Evolutionary conservation across 1,140 invertebrate species (phyloP).

Genomic region (Venturia canescens): DNA sequence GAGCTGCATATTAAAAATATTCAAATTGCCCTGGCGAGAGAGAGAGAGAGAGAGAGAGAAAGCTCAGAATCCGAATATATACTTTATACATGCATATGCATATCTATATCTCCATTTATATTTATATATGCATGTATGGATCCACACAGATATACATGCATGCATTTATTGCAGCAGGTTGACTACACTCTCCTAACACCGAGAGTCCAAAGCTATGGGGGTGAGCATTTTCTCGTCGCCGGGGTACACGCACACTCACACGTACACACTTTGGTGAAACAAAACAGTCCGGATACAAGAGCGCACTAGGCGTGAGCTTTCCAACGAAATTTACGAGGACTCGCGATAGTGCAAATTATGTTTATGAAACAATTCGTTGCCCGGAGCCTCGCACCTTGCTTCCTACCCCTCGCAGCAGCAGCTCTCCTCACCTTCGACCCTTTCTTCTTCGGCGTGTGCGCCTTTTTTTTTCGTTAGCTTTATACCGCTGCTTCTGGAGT

Average conservation of each 20-base stretch:
- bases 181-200: neutral
- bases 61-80: conserved; percentile 35
- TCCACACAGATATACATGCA: no score
- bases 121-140: no score
- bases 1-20: conserved; percentile 75
- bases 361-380: conserved; percentile 69
- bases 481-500: neutral
- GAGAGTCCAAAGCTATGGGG: neutral
- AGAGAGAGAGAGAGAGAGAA: no score
- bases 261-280: neutral
- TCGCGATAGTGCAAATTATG: conserved; percentile 72
- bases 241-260: no score
- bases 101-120: neutral
- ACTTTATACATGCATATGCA: neutral
- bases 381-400: conserved; percentile 29
- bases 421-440: neutral
- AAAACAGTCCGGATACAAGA: neutral
- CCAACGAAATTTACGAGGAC: conserved; percentile 63
- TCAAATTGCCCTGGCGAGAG: conserved; percentile 65
- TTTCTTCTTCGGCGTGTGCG: neutral
- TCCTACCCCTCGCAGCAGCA: neutral
- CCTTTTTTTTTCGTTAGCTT: neutral
- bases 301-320: conserved; percentile 20
- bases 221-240: conserved; percentile 22
- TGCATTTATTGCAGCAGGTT: neutral